Evolutionary conservation across 30 jellyfish, hydroid and myxozoan genomes (phyloP), one percentile per base, ranked within the genome.

Genomic region (Aurelia aurita): DNA sequence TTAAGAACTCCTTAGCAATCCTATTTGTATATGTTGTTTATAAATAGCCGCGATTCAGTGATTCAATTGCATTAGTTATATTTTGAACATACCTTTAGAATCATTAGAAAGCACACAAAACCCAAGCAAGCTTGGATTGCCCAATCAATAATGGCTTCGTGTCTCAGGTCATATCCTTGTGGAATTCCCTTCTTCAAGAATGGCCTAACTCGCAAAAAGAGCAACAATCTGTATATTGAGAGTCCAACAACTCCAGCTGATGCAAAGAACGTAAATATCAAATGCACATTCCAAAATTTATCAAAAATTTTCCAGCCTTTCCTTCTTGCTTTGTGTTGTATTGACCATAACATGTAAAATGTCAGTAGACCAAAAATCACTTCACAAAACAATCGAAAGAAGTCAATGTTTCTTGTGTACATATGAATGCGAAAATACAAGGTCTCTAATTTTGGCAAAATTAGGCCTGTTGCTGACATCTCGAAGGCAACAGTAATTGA

Each of bases 311-410:
- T 34, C 13, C 75, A 12, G 25, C 86, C 86, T 18, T 58, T 74
- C n/a, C 86, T 74, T 25, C 86, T 26, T 32, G 60, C 57, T 29
- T 74, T 55, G 77, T 76, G 69, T 32, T 55, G 80, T 0, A 69
- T 65, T 55, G 39, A 61, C 83, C 86, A 82, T 0, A 79, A 67
- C 21, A 59, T 70, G 80, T 80, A 81, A 54, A 87, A 32, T 22
- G 88, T 59, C 45, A 92, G 55, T 25, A 87, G 55, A 9, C 87
- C 90, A 29, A 87, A 74, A 13, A 82, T 68, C 58, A 92, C 91
- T 45, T 85, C 89, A 39, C 98, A 92, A 68, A 82, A 80, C 44
- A 92, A 58, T 43, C 90, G 79, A 86, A 92, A 92, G 68, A 69
- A 80, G 76, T 92, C 98, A 32, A 88, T 62, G 35, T 71, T 79